Evolutionary conservation across 2,888 invertebrate genomes (phyloP).

Genomic region (Bimastos eiseni): DNA sequence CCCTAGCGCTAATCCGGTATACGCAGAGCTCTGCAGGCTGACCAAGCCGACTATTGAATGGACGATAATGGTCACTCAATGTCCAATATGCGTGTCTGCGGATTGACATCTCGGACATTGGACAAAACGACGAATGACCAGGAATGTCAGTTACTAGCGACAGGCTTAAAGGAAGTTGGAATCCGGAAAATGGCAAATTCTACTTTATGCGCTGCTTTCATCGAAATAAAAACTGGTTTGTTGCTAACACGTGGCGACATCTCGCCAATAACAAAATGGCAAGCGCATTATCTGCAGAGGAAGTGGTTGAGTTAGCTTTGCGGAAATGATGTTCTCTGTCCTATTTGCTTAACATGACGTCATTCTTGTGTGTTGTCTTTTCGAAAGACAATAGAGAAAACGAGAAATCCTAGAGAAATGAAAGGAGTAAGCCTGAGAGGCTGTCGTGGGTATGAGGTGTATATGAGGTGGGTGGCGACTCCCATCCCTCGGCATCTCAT

Average conservation of each 20-base stretch:
- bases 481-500: no score
- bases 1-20: background rate
- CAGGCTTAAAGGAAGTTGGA: background rate
- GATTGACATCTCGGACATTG: background rate
- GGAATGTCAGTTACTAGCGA: background rate
- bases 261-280: background rate
- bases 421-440: no score
- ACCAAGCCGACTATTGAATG: background rate
- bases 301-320: background rate
- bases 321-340: background rate
- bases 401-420: no score
- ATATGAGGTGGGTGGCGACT: no score
- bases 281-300: background rate
- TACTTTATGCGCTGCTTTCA: background rate
- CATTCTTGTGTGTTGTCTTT: no score
- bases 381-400: no score
- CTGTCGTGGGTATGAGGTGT: no score
- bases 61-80: background rate
- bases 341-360: no score
- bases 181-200: background rate
- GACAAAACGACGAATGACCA: constrained; percentile 4
- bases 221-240: background rate
- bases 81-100: background rate
- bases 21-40: background rate
- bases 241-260: background rate